Percentiles rank a stretch among this genome's conserved stretches.
phyloP scores from a whole-genome alignment of 2,888 invertebrate genomes.

The Dione vanillae region DNA sequence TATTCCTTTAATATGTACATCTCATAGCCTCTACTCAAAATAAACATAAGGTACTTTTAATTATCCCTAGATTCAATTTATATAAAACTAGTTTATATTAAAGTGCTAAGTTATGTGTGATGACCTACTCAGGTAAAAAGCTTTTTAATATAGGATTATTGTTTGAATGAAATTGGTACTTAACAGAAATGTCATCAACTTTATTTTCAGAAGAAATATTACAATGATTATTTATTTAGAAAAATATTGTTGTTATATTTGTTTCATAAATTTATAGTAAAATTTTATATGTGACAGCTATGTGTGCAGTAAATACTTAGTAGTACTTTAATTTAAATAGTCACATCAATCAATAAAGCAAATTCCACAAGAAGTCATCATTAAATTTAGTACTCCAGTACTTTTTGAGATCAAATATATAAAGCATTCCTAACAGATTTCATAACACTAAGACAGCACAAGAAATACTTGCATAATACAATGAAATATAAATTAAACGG shows the following conservation, averaged over 20 bases:
- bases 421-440: slow-evolving; percentile 26
- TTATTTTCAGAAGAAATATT: not conserved
- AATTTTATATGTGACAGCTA: slow-evolving; percentile 2
- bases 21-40: slow-evolving; percentile 41
- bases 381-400: slow-evolving; percentile 25
- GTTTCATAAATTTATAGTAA: not conserved
- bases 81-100: slow-evolving; percentile 34
- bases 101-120: slow-evolving; percentile 30
- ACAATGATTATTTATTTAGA: not conserved
- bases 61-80: slow-evolving; percentile 26
- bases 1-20: slow-evolving; percentile 45
- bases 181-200: not conserved
- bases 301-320: slow-evolving; percentile 9
- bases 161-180: not conserved
- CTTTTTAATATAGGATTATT: not conserved
- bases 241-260: slow-evolving; percentile 10
- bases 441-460: slow-evolving; percentile 17
- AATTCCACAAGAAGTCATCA: slow-evolving; percentile 26
- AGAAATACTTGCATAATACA: slow-evolving; percentile 36
- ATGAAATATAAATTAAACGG: slow-evolving; percentile 39
- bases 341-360: slow-evolving; percentile 2
- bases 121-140: slow-evolving; percentile 10
- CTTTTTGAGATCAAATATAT: slow-evolving; percentile 40
- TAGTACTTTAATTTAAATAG: not conserved
- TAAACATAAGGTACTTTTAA: slow-evolving; percentile 37